Evolutionary conservation across 2,113 vertebrate species (phyloP), one percentile per base, ranked within the genome.

Genomic region (Brachypteracias leptosomus): DNA sequence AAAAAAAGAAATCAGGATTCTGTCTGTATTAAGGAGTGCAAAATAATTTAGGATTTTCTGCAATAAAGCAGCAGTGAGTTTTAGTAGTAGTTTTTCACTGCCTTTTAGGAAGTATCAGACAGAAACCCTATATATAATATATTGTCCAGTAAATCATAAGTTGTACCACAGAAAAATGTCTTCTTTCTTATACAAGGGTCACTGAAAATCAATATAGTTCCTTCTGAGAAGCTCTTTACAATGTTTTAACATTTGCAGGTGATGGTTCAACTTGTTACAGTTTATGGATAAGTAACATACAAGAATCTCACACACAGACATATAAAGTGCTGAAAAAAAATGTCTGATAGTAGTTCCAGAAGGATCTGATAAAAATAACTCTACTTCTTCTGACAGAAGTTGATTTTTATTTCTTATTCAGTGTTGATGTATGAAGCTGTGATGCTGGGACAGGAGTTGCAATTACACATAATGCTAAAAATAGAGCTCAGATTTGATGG

Each of bases 121-220:
- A 77, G 68, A 90, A 85, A 16, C 20, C 10, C 14, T 70, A 67
- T 35, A 84, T 86, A 90, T 80, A 90, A 63, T 33, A 42, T 25
- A 35, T 47, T 90, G 19, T 59, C 51, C 40, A 65, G 68, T 75
- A 93, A 88, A 88, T 15, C 78, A 52, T 55, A 65, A 62, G 36
- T 62, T 61, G 14, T 66, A 38, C 29, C 26, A 46, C 18, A 78
- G 40, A 36, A 93, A 71, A 85, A 78, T 4, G 1, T 65, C 47
- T 68, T 29, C 40, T 65, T 81, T 54, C 80, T 72, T 49, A 63
- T 17, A 62, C 31, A 77, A 76, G 66, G 87, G 89, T 91, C 77
- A 89, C 38, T 78, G 58, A 85, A 94, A 95, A 94, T 96, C 94
- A 62, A 91, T 92, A 82, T 1, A 72, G 33, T 16, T 88, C 36